Conservation (phyloP, 30 jellyfish, hydroid and myxozoan genomes). For the Aurelia coerulea region DNA sequence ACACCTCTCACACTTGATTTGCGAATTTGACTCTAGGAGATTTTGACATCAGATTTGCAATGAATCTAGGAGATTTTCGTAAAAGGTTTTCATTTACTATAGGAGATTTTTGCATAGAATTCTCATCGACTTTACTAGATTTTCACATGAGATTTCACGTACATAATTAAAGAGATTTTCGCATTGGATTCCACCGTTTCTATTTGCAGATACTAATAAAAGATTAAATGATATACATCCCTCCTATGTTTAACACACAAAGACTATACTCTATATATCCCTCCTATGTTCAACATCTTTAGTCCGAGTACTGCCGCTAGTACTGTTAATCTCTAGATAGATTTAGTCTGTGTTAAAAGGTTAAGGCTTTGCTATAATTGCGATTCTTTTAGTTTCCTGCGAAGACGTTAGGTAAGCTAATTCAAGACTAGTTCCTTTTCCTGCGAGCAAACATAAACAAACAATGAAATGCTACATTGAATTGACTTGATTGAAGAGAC, state of each 20-base stretch:
- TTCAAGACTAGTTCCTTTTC: background rate
- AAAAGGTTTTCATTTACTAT: background rate
- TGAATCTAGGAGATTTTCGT: background rate
- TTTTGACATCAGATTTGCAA: background rate
- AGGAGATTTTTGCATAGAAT: background rate
- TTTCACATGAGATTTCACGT: background rate
- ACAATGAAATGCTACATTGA: too few species aligned
- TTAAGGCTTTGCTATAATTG: background rate
- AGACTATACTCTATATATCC: too few species aligned
- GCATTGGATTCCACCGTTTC: too few species aligned
- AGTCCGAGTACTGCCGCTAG: too few species aligned
- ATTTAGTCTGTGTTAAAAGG: background rate
- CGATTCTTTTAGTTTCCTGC: background rate
- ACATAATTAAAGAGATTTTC: background rate
- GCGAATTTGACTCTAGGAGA: constrained; percentile 16
- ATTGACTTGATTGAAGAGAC: too few species aligned
- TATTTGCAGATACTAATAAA: constrained; percentile 11
- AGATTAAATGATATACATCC: constrained; percentile 15
- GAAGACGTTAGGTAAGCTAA: background rate
- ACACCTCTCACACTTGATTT: constrained; percentile 4
- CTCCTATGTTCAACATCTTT: too few species aligned
- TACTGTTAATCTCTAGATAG: background rate
- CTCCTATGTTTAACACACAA: background rate
- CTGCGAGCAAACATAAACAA: background rate
- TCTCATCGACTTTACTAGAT: background rate